These are phyloP conservation scores for Urophycis tenuis DNA, from an alignment of 2,797 vertebrate genomes.

Conservation along the genomic window DNA sequence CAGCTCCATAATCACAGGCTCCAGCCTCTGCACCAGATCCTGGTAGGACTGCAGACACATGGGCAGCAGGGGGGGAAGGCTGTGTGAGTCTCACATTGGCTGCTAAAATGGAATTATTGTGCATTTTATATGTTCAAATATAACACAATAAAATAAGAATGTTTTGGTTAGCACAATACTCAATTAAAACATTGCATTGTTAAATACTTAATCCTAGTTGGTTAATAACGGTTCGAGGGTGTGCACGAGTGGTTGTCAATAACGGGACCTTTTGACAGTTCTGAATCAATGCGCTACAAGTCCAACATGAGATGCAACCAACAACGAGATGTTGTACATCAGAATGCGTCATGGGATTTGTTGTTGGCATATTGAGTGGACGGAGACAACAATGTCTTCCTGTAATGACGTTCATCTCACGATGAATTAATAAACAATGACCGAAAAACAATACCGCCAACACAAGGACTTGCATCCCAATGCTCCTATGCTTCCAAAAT, in stretches of 20 bases:
- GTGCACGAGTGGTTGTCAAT: too few species aligned
- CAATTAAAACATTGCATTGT: neutral
- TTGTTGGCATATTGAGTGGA: too few species aligned
- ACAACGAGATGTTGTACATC: neutral
- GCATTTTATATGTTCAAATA: neutral
- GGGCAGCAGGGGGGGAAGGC: neutral
- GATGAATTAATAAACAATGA: too few species aligned
- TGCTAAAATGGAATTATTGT: neutral
- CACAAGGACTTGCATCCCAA: too few species aligned
- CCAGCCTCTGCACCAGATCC: conserved; percentile 91
- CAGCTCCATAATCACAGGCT: conserved; percentile 96
- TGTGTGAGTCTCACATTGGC: neutral
- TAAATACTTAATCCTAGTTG: neutral
- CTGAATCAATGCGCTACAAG: neutral
- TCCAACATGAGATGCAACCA: neutral
- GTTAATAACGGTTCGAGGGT: neutral
- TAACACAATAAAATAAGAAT: neutral
- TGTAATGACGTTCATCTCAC: too few species aligned
- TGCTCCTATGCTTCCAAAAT: too few species aligned
- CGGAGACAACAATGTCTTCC: too few species aligned
- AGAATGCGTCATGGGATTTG: too few species aligned
- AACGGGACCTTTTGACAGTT: neutral
- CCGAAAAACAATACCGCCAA: too few species aligned
- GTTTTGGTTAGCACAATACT: neutral
- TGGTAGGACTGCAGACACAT: conserved; percentile 82